Evolutionary conservation across 2,797 vertebrate genomes (phyloP).

Genomic region (Astyanax mexicanus): DNA sequence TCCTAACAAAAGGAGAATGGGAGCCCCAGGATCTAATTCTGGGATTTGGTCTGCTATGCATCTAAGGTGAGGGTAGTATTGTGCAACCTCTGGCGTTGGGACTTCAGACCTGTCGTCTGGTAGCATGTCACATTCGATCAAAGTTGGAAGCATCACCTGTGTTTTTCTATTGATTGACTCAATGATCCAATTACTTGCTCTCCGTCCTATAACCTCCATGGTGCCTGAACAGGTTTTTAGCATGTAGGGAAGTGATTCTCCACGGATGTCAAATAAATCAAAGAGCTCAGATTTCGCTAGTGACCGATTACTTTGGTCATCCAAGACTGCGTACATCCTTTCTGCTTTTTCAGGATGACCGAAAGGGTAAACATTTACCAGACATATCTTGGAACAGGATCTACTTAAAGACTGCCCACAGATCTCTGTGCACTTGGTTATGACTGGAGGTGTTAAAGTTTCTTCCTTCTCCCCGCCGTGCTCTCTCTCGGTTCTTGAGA

Average conservation of each 20-base stretch:
- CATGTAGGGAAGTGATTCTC: not conserved
- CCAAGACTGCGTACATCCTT: slow-evolving; percentile 40
- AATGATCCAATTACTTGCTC: not conserved
- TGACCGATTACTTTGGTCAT: slow-evolving; percentile 43
- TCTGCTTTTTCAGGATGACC: slow-evolving; percentile 1
- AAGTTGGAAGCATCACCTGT: not conserved
- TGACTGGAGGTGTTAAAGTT: not conserved
- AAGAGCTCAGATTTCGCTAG: slow-evolving; percentile 41
- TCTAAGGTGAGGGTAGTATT: not conserved
- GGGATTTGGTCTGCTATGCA: not conserved
- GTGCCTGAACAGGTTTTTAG: slow-evolving; percentile 30
- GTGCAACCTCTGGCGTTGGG: not conserved
- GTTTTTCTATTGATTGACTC: not conserved
- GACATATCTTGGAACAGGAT: slow-evolving; percentile 43
- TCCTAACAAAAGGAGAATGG: not conserved
- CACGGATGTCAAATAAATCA: not conserved
- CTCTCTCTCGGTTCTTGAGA: not conserved
- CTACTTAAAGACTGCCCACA: not conserved
- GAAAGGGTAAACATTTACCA: slow-evolving; percentile 33
- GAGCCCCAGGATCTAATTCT: not conserved
- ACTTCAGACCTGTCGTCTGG: not conserved
- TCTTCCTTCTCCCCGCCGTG: slow-evolving; percentile 11
- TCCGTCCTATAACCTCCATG: not conserved
- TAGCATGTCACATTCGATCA: not conserved
- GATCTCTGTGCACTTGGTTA: slow-evolving; percentile 42